A percentile compares a stretch with the other conserved stretches of the same genome.
Evolutionary conservation across 2,113 vertebrate genomes (phyloP).

Genomic region (Carassius carassius): DNA sequence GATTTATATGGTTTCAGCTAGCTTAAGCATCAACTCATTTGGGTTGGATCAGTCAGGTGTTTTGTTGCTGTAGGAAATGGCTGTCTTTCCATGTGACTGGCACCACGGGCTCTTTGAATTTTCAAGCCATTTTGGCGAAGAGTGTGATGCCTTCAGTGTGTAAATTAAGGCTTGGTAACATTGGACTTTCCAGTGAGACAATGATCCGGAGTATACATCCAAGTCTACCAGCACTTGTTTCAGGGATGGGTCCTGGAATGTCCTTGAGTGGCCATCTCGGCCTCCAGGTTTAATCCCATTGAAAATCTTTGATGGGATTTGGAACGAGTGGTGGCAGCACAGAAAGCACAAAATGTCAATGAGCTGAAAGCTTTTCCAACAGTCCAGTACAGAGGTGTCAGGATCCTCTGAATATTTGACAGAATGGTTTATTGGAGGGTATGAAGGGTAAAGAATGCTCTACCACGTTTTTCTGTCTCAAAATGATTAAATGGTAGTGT

Average conservation of each 20-base stretch:
- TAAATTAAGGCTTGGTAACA: constrained; percentile 2
- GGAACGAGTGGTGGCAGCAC: constrained; percentile 9
- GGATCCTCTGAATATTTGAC: neutral
- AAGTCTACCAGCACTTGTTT: neutral
- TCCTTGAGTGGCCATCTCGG: constrained; percentile 16
- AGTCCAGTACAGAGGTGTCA: constrained; percentile 5
- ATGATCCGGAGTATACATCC: neutral
- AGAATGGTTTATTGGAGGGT: neutral
- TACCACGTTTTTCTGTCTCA: neutral
- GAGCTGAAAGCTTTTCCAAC: constrained; percentile 15
- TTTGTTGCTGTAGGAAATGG: neutral
- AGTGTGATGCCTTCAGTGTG: constrained; percentile 6
- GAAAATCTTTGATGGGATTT: constrained; percentile 18
- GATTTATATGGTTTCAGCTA: neutral
- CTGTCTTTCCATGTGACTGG: no score
- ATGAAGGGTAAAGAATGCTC: neutral
- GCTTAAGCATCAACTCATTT: neutral
- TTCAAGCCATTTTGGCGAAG: neutral
- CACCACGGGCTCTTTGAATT: neutral
- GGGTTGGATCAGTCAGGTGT: neutral
- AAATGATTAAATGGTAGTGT: no score
- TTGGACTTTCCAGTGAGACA: neutral
- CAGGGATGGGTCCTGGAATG: neutral
- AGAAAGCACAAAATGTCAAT: constrained; percentile 27
- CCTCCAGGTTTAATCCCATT: constrained; percentile 17